Evolutionary conservation across 2,797 vertebrate genomes (phyloP), one percentile per base, ranked within the genome.

Genomic region (Intellagama lesueurii): DNA sequence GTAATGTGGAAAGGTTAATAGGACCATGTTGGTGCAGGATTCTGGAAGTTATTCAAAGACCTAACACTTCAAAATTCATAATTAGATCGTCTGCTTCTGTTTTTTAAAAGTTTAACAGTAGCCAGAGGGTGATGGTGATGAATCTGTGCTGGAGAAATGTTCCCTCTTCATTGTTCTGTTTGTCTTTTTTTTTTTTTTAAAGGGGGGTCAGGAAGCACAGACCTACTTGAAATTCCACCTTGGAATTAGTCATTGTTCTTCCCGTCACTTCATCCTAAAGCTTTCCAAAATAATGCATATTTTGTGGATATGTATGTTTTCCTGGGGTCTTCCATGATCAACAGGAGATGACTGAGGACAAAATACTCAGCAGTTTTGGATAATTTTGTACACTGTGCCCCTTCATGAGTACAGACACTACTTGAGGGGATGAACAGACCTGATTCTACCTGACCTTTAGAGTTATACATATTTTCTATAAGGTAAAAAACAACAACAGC

Each of bases 371-470:
- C 30, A 40, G 7, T 26, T 91, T 66, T 1, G 0, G 9, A 30
- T 93, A 35, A 85, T 85, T 86, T 90, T 83, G 85, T 73, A 24
- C 24, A 87, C 69, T 86, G 85, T 80, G n/a, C 83, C 1, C 87
- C 90, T 89, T 0, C 0, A 87, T 68, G 56, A 49, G 17, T 81
- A 44, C 3, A 87, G 72, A 88, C 78, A 70, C 85, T 83, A 64
- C 44, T 76, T 79, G 75, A 75, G 84, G 47, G 70, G 81, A 30
- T 35, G 89, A 91, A 32, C 12, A 73, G 60, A 49, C 5, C 47
- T 32, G 80, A 90, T 49, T 17, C 73, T 90, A 86, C 16, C 32
- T 40, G 69, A 49, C 40, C 79, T 28, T n/a, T 86, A 70, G 56
- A 91, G 2, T 52, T 89, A 68, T 19, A 81, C 24, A 88, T 85